A percentile compares a stretch with the other conserved stretches of the same genome.
Evolutionary conservation across 92 coral and sea anemone species (phyloP).

Genomic region (Heliopora coerulea): DNA sequence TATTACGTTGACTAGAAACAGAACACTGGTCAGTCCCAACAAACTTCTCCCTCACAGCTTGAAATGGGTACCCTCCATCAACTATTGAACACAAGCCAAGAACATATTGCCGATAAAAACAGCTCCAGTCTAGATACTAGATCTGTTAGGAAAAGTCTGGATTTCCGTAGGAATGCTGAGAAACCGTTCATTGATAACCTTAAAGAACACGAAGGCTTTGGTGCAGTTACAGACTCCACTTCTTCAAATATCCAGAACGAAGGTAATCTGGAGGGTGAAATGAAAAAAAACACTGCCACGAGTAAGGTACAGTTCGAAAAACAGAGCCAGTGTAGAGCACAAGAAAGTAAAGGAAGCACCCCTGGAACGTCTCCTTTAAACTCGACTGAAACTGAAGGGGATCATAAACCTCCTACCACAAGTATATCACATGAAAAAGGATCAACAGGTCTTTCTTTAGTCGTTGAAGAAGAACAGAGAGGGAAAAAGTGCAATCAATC

Average conservation of each 20-base stretch:
- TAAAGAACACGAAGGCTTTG: background rate
- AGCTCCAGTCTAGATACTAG: too few species aligned
- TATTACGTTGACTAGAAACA: background rate
- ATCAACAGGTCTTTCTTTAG: background rate
- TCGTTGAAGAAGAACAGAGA: background rate
- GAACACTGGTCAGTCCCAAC: background rate
- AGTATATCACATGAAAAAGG: background rate
- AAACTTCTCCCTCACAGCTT: background rate
- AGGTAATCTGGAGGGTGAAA: background rate
- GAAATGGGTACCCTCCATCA: background rate
- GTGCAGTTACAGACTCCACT: background rate
- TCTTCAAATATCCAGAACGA: background rate
- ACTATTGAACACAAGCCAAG: background rate
- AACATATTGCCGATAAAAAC: too few species aligned
- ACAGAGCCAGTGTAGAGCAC: background rate
- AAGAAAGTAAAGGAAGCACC: background rate
- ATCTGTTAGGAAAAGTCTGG: conserved; percentile 20
- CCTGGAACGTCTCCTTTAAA: background rate
- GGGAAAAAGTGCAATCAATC: too few species aligned
- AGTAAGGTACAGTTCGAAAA: conserved; percentile 15
- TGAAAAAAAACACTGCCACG: background rate
- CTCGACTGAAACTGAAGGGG: background rate
- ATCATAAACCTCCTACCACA: background rate
- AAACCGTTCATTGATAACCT: conserved; percentile 25
- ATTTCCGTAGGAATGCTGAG: conserved; percentile 28